phyloP scores from a whole-genome alignment of 1,140 invertebrate genomes.

The Eriocheir sinensis region DNA sequence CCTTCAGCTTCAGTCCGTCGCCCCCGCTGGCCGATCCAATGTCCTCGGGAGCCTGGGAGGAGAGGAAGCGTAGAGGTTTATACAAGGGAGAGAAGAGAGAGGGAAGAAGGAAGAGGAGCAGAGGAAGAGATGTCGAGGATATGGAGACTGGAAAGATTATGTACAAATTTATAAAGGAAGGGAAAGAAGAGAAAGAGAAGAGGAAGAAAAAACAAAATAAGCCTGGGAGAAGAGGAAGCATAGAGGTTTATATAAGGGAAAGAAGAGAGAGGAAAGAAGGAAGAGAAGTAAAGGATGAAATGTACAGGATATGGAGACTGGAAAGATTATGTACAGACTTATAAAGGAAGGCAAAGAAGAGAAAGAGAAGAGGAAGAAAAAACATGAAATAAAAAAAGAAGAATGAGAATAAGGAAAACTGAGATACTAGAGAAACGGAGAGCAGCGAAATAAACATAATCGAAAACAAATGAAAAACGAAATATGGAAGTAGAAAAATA shows the following conservation, averaged over 20 bases:
- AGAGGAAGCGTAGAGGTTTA: background rate
- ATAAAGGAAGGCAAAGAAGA: too few species aligned
- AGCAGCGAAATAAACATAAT: background rate
- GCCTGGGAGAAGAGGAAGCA: too few species aligned
- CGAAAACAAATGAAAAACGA: background rate
- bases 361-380: too few species aligned
- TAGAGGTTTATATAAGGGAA: background rate
- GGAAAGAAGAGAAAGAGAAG: background rate
- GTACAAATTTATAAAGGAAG: too few species aligned
- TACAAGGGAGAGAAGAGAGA: too few species aligned
- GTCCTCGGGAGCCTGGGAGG: constrained; percentile 26
- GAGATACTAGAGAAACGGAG: too few species aligned
- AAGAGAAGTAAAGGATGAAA: background rate
- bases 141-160: too few species aligned
- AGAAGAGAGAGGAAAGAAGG: background rate
- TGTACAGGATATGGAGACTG: too few species aligned
- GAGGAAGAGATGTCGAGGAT: background rate
- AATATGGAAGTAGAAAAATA: background rate
- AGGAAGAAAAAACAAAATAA: too few species aligned
- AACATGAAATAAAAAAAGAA: too few species aligned
- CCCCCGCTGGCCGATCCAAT: background rate
- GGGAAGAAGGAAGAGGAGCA: background rate
- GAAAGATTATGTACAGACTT: too few species aligned
- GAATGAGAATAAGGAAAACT: too few species aligned
- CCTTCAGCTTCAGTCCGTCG: constrained; percentile 77